A percentile compares a stretch with the other conserved stretches of the same genome.
Evolutionary conservation across 2,113 vertebrate genomes (phyloP).

Genomic region (Nyctibius bracteatus): DNA sequence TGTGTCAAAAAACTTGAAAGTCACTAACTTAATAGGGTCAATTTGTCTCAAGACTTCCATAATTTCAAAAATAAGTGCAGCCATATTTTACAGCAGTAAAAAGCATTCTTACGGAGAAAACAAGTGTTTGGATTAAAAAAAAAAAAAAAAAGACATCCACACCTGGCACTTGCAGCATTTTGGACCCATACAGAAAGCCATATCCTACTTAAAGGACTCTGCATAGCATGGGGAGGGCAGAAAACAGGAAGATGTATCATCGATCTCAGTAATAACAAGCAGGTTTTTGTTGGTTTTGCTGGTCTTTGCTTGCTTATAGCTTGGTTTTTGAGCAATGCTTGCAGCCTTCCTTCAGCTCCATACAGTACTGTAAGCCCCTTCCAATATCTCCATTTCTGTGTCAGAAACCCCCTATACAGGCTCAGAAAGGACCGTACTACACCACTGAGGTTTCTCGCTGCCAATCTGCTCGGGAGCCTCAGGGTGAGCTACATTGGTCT

Average conservation of each 20-base stretch:
- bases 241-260: not conserved
- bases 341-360: not conserved
- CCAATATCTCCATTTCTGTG: not conserved
- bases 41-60: not conserved
- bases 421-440: not conserved
- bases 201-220: not conserved
- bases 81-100: not conserved
- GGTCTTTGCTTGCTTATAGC: too few species aligned
- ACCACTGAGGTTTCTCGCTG: not conserved
- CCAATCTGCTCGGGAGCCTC: not conserved
- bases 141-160: not conserved
- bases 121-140: not conserved
- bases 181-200: not conserved
- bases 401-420: accelerated
- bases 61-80: not conserved
- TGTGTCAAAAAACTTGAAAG: not conserved
- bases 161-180: not conserved
- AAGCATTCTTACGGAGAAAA: not conserved
- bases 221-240: accelerated
- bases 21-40: not conserved
- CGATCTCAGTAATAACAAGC: not conserved
- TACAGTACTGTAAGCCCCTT: not conserved
- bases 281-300: not conserved
- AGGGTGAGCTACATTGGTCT: not conserved
- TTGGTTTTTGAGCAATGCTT: not conserved